Percentiles rank a stretch among this genome's conserved stretches.
Evolutionary conservation across 1,140 invertebrate genomes (phyloP).

Genomic region (Octopus sinensis): DNA sequence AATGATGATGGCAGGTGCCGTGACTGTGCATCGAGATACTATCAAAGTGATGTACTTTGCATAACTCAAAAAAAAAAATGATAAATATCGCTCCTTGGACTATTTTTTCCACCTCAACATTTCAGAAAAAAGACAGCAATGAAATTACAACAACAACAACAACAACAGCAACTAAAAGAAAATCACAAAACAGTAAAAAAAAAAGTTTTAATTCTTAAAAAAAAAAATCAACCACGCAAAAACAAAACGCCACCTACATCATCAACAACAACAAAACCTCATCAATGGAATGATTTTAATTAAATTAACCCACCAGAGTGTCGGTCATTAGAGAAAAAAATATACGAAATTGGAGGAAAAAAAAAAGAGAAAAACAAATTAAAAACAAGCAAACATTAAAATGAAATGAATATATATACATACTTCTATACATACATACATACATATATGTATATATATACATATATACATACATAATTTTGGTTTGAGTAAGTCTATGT

Average conservation of each 20-base stretch:
- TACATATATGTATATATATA: too few species aligned
- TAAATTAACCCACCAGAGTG: too few species aligned
- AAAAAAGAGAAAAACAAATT: too few species aligned
- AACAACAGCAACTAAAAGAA: not conserved
- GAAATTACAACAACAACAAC: not conserved
- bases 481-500: too few species aligned
- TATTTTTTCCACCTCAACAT: not conserved
- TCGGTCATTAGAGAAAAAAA: too few species aligned
- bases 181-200: not conserved
- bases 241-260: not conserved
- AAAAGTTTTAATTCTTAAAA: not conserved
- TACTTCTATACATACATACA: too few species aligned
- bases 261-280: not conserved
- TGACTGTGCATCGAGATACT: conserved; percentile 98
- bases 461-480: too few species aligned
- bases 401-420: too few species aligned
- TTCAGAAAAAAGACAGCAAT: not conserved
- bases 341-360: too few species aligned
- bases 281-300: not conserved
- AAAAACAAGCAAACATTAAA: too few species aligned
- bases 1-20: conserved; percentile 94
- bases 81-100: not conserved
- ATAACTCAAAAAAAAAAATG: conserved; percentile 56
- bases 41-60: conserved; percentile 99
- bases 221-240: not conserved